These are phyloP conservation scores for Ariopsis seemanni DNA, from an alignment of 2,113 vertebrate species.

Conservation along the genomic window DNA sequence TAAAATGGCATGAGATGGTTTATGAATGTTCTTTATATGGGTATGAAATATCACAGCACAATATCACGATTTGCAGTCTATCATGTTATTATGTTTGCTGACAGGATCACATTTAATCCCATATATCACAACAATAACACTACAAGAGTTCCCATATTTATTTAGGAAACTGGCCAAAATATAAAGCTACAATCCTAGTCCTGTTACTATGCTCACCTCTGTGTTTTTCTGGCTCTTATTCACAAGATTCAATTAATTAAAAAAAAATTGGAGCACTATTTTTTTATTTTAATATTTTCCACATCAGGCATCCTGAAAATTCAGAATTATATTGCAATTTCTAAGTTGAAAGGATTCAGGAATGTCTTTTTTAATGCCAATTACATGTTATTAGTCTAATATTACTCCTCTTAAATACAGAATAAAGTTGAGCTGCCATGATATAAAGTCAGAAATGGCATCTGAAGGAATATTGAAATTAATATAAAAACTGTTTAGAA, in stretches of 20 bases:
- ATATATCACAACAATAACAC: not conserved
- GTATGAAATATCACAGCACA: not conserved
- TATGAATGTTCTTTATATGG: not conserved
- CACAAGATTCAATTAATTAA: not conserved
- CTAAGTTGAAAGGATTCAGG: not conserved
- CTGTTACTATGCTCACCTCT: not conserved
- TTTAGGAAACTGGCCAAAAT: not conserved
- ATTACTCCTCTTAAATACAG: constrained; percentile 13
- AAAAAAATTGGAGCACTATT: no score
- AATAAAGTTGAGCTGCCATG: constrained; percentile 20
- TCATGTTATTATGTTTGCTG: not conserved
- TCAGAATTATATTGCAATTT: not conserved
- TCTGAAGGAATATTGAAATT: constrained; percentile 15
- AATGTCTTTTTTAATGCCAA: not conserved
- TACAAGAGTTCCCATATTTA: not conserved
- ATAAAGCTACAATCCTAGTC: not conserved
- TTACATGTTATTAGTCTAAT: not conserved
- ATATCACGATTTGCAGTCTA: not conserved
- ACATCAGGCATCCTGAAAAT: not conserved
- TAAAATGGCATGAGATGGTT: constrained; percentile 60
- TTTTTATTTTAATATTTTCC: no score
- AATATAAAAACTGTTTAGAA: constrained; percentile 12
- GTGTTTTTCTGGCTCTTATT: not conserved
- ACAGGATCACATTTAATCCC: not conserved
- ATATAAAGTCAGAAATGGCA: not conserved